Base-by-base conservation (phyloP, 30 jellyfish, hydroid and myxozoan genomes). In the Turritopsis dohrnii region DNA sequence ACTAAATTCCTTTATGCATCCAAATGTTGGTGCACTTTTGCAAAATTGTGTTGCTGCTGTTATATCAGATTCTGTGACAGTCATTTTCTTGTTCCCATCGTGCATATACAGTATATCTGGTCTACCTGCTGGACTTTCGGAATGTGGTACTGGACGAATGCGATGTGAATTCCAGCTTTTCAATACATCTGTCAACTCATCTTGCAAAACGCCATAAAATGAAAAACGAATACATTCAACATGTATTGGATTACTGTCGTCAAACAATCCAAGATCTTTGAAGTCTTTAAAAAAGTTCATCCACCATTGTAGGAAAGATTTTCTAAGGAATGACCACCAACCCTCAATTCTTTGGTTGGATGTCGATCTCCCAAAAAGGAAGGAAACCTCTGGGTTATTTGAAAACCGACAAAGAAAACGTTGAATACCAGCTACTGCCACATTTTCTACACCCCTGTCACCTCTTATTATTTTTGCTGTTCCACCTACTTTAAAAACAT, bases 291-390 rank as follows among this genome's bases (percentile, higher is more conserved):
- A 83, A 30, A 84, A 84, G 26, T 53, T 79, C 80, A 84, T 73
- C 90, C 90, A 84, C 88, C 87, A 72, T 84, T 52, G 79, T n/a
- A 80, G 28, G 75, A 81, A 72, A 52, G 87, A 72, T 60, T 73
- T 84, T 72, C 90, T 52, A 13, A 84, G 87, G 66, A 72, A 84
- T 74, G 90, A 80, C 90, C 87, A 84, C 90, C 89, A 84, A 30
- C 80, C 79, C 69, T 84, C 88, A 21, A 84, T 84, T 31, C 90
- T 28, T 72, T 83, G 89, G 53, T 83, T 83, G 21, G 87, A 27
- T 52, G 84, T 77, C 20, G 89, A 83, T 22, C n/a, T 22, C 19
- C 86, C 89, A 72, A 5, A 83, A 19, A 75, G 85, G 85, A 29
- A 54, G 69, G 88, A 75, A 28, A 52, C 53, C 25, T 27, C 31